Evolutionary conservation across 1,140 invertebrate genomes (phyloP), one percentile per base, ranked within the genome.

Genomic region (Pseudomyrmex pallidus): DNA sequence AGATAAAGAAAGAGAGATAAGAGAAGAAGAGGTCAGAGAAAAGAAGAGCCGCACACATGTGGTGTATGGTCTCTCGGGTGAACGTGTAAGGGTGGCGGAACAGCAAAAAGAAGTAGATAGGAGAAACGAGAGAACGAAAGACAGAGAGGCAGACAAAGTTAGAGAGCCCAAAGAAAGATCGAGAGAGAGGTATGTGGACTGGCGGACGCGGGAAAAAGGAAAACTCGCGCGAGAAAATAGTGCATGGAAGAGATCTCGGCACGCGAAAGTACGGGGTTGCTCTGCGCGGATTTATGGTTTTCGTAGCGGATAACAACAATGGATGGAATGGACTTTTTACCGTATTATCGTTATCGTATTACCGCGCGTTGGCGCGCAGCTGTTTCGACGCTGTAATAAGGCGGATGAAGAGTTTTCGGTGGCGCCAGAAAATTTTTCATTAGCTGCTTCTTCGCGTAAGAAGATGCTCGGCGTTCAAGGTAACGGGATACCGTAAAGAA

Each of bases 191-290:
- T 84, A 25, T 50, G 66, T 63, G 78, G 84, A 83, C 7, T 76
- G 74, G 64, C 25, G 35, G 66, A 76, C 50, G 82, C 50, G 54
- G 61, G 77, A 62, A 52, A 57, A 89, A 44, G 85, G 46, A 74
- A 74, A 83, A 74, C 59, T 46, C 68, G 63, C 66, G 63, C 73
- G 63, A 62, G 13, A 82, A 68, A 89, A 85, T 20, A 62, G 74
- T 84, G 87, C 87, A 76, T 88, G 72, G 86, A 88, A 86, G 76
- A 25, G 17, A 80, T 78, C 64, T 72, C 66, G 35, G 52, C 35
- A 50, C 50, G 48, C 50, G 57, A 52, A 17, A 35, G 46, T 59
- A 62, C 46, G 22, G 48, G 62, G 62, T 73, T 84, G 35, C 61
- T 62, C 56, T 15, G 63, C 68, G 46, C 17, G 52, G 44, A 84